These are phyloP conservation scores for Syngnathus rostellatus DNA, from an alignment of 2,797 vertebrate species.

Conservation along the genomic window DNA sequence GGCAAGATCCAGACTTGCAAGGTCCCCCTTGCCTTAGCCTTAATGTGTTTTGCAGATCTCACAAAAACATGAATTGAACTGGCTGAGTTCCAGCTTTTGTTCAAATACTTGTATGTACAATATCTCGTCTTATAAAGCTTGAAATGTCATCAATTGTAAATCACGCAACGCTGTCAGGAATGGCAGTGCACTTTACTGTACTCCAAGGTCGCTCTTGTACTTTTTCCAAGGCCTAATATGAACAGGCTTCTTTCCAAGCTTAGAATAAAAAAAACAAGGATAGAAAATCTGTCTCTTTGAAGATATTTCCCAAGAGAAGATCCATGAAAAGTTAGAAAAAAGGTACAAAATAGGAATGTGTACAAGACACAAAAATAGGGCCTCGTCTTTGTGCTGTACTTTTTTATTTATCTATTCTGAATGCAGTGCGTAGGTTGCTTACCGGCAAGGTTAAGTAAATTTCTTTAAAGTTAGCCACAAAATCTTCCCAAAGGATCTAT, in stretches of 20 bases:
- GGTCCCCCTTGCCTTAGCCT: not conserved
- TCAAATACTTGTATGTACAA: not conserved
- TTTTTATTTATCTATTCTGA: not conserved
- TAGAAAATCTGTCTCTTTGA: not conserved
- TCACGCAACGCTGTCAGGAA: not conserved
- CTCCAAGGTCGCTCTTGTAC: not conserved
- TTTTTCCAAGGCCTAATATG: not conserved
- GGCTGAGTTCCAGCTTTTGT: not conserved
- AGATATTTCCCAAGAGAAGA: not conserved
- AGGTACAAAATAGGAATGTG: not conserved
- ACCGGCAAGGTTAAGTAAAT: not conserved
- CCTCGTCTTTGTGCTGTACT: not conserved
- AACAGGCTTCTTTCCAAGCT: not conserved
- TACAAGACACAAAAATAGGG: not conserved
- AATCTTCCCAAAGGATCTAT: constrained; percentile 2
- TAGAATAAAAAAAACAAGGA: not conserved
- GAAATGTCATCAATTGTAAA: not conserved
- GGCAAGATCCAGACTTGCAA: not conserved
- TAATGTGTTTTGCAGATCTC: not conserved
- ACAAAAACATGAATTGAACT: not conserved
- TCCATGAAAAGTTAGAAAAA: not conserved
- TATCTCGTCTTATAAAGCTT: not conserved
- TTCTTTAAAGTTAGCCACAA: not conserved
- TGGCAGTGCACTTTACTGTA: not conserved
- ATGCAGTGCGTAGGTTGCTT: no score